Evolutionary conservation across 1,140 invertebrate genomes (phyloP).

Genomic region (Ectropis grisescens): DNA sequence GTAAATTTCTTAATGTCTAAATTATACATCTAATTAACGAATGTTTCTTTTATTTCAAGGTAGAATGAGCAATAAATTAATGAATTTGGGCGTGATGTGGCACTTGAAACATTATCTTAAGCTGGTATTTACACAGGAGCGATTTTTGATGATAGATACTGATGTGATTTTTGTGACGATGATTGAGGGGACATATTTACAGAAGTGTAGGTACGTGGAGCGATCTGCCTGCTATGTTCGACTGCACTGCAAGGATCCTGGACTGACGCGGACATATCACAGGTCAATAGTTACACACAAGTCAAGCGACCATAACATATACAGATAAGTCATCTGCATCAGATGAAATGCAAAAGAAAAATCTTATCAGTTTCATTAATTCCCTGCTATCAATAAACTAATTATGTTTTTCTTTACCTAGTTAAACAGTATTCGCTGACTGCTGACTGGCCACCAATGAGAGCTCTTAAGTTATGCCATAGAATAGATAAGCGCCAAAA

Average conservation of each 20-base stretch:
- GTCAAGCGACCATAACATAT: no score
- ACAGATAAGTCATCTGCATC: no score
- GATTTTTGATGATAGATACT: slow-evolving; percentile 19
- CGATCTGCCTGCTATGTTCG: slow-evolving; percentile 40
- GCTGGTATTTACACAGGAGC: slow-evolving; percentile 41
- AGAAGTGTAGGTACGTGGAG: slow-evolving; percentile 40
- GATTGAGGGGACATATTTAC: slow-evolving; percentile 38
- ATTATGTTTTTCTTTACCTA: no score
- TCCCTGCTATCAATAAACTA: no score
- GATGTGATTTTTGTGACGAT: slow-evolving; percentile 14
- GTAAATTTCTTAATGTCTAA: slow-evolving; percentile 44
- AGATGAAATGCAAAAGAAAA: no score
- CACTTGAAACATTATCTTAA: slow-evolving; percentile 25
- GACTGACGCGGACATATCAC: not conserved
- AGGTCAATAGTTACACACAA: no score
- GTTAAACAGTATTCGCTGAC: no score
- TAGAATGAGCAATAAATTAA: slow-evolving; percentile 65
- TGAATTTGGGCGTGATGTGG: slow-evolving; percentile 50
- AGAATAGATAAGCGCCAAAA: no score
- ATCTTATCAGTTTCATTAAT: no score
- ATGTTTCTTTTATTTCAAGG: slow-evolving; percentile 45
- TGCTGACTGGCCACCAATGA: no score
- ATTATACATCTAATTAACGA: slow-evolving; percentile 56
- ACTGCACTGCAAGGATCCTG: slow-evolving; percentile 42
- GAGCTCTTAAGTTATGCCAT: no score